Percentiles rank a stretch among this genome's conserved stretches.
Conservation (phyloP, 2,797 vertebrate genomes). For the Platalea minor region DNA sequence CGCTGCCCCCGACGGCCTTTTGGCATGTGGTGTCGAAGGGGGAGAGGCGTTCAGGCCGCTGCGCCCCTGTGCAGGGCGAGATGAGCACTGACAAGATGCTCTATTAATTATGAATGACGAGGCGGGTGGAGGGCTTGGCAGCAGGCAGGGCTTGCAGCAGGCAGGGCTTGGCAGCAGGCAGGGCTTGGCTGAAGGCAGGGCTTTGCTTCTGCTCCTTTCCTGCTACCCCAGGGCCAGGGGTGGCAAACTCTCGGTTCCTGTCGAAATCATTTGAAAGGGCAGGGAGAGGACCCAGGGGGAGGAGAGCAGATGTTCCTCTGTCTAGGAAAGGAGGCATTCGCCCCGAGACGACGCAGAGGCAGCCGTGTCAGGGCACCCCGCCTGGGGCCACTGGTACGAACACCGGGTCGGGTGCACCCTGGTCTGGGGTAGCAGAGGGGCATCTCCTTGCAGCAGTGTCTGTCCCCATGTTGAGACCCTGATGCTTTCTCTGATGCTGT, state of each 20-base stretch:
- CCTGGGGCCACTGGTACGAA: background rate
- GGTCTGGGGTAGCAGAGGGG: background rate
- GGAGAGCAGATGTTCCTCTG: background rate
- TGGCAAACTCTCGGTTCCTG: background rate
- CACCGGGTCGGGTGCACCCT: fast-evolving
- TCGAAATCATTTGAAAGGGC: background rate
- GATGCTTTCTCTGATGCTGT: background rate
- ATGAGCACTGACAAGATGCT: background rate
- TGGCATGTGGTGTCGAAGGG: background rate
- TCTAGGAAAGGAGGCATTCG: background rate
- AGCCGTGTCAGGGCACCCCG: background rate
- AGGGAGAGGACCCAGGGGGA: background rate
- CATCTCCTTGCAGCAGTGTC: background rate
- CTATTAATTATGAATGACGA: background rate
- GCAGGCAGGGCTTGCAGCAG: background rate
- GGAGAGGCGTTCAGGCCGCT: background rate
- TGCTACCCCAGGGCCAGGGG: background rate
- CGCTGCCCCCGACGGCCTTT: fast-evolving
- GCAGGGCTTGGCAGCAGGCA: background rate
- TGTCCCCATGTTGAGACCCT: background rate
- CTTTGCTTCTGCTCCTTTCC: background rate
- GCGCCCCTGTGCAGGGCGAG: fast-evolving
- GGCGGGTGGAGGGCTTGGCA: background rate
- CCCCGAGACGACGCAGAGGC: background rate
- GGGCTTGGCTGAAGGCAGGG: background rate